These are phyloP conservation scores for Luffia ferchaultella DNA, from an alignment of 2,888 invertebrate genomes.

Conservation along the genomic window DNA sequence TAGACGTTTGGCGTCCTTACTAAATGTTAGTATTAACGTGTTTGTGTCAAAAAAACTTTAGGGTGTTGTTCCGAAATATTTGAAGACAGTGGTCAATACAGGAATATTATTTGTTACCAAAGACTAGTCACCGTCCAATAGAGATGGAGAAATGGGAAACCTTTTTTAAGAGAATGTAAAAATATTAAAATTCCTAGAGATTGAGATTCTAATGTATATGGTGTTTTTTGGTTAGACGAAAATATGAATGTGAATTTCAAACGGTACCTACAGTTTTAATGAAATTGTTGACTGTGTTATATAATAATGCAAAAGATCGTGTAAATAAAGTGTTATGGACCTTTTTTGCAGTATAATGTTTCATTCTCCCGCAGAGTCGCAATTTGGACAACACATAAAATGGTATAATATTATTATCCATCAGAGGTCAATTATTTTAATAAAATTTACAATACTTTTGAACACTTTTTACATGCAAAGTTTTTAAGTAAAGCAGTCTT, in stretches of 20 bases:
- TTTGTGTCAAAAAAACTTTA: slow-evolving; percentile 18
- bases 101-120: slow-evolving; percentile 13
- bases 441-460: too few relatives aligned
- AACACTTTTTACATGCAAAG: too few relatives aligned
- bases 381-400: too few relatives aligned
- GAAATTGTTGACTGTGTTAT: slow-evolving; percentile 63
- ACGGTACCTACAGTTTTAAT: slow-evolving; percentile 41
- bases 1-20: slow-evolving; percentile 85
- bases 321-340: slow-evolving; percentile 65
- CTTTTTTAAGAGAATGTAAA: slow-evolving; percentile 1
- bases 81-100: slow-evolving; percentile 16
- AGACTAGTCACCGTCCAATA: slow-evolving; percentile 34
- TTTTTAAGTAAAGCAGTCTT: too few relatives aligned
- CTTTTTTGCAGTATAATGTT: slow-evolving; percentile 26
- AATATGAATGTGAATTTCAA: slow-evolving; percentile 50
- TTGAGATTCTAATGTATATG: not conserved
- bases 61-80: slow-evolving; percentile 1
- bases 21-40: slow-evolving; percentile 22
- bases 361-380: too few relatives aligned
- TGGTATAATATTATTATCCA: too few relatives aligned
- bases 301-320: slow-evolving; percentile 54
- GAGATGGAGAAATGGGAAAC: not conserved
- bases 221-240: slow-evolving; percentile 58
- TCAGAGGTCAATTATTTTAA: too few relatives aligned
- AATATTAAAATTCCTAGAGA: not conserved